Evolutionary conservation across 2,888 invertebrate species (phyloP), one percentile per base, ranked within the genome.

Genomic region (Drosophila flavopinicola): DNA sequence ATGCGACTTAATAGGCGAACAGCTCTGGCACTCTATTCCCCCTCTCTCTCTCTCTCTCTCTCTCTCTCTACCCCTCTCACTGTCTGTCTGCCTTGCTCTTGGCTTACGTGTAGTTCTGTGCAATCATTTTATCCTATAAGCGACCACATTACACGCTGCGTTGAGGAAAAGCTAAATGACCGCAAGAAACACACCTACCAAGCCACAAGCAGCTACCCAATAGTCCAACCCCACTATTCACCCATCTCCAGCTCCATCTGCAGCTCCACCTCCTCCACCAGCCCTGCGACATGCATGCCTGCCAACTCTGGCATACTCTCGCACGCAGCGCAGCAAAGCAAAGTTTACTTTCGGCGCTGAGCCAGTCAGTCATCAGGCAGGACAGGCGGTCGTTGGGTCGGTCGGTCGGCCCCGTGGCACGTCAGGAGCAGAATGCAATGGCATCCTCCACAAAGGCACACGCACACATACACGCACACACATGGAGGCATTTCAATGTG

Each of bases 281-380:
- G n/a, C n/a, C 17, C 17, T 25, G 11, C 35, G 48, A 39, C 52
- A 48, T 15, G 72, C 51, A 61, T 60, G 39, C 39, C 66, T 38
- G 39, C 47, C 37, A 68, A 41, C 56, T n/a, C 6, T 17, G n/a
- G 38, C 66, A 58, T 66, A 59, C 37, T 66, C 39, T 39, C 33
- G 38, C 54, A 42, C 41, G 58, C n/a, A 70, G 49, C n/a, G 78
- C 68, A 56, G 60, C 59, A 68, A 72, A 70, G 83, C 67, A 76
- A 82, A 82, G 75, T 82, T 85, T 78, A 79, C 85, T 78, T 85
- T 85, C 66, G 75, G n/a, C 72, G 82, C 78, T 73, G 82, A 85
- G 78, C 82, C n/a, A 82, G 78, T 76, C 70, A 61, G 60, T 66
- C 71, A 72, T 57, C 57, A 57, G 57, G 53, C 44, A 32, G n/a